A percentile compares a stretch with the other conserved stretches of the same genome.
phyloP scores from a whole-genome alignment of 2,113 vertebrate species.

The Melanostigma gelatinosum region DNA sequence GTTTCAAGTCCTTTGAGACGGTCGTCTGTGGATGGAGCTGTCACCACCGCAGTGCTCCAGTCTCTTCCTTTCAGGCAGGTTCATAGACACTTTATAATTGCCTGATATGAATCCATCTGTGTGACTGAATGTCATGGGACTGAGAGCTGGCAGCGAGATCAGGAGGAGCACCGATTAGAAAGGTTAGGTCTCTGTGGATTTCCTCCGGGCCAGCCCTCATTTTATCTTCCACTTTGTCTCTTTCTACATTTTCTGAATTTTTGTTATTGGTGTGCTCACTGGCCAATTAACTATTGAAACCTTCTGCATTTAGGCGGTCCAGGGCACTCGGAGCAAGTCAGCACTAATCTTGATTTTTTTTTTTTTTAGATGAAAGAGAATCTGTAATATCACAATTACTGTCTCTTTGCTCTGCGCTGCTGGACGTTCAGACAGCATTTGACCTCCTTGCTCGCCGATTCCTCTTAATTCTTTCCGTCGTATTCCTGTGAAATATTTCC shows the following conservation, averaged over 20 bases:
- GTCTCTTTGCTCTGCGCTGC: slow-evolving; percentile 12
- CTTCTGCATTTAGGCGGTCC: slow-evolving; percentile 14
- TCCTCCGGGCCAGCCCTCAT: slow-evolving; percentile 43
- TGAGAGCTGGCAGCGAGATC: slow-evolving; percentile 29
- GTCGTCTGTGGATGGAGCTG: slow-evolving; percentile 59
- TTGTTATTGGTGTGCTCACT: slow-evolving; percentile 41
- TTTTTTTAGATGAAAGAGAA: slow-evolving; percentile 40
- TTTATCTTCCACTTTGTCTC: slow-evolving; percentile 28
- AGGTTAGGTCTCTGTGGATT: slow-evolving; percentile 30
- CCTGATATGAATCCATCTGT: slow-evolving; percentile 60
- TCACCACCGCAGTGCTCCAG: slow-evolving; percentile 40
- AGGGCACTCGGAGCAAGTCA: background rate
- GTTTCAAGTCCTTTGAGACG: slow-evolving; percentile 40
- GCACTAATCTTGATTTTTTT: slow-evolving; percentile 23
- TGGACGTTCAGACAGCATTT: slow-evolving; percentile 24
- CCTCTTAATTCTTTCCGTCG: slow-evolving; percentile 1
- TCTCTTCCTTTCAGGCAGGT: slow-evolving; percentile 53
- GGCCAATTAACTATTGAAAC: slow-evolving; percentile 55
- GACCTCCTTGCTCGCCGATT: background rate
- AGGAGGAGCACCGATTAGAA: slow-evolving; percentile 36
- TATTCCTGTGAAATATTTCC: slow-evolving; percentile 20
- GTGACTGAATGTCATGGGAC: slow-evolving; percentile 51
- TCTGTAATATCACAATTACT: slow-evolving; percentile 27
- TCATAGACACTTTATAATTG: slow-evolving; percentile 54
- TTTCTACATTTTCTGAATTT: slow-evolving; percentile 27